A percentile compares a stretch with the other conserved stretches of the same genome.
Evolutionary conservation across 2,113 vertebrate genomes (phyloP).

Genomic region (Lycaon pictus): DNA sequence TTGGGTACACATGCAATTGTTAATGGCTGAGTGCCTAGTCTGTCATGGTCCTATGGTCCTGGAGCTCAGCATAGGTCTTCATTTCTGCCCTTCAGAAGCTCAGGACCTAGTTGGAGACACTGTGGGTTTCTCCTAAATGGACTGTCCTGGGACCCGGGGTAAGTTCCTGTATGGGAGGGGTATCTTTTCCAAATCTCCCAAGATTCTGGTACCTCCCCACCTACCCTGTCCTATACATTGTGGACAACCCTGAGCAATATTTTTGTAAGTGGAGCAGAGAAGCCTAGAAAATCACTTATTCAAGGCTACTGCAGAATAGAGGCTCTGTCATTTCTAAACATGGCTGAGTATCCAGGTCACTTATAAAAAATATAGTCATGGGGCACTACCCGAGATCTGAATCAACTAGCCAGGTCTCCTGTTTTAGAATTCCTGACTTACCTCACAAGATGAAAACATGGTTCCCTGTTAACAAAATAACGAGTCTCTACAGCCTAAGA

Average conservation of each 20-base stretch:
- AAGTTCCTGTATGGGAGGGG: background rate
- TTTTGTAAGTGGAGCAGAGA: background rate
- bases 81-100: background rate
- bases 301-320: background rate
- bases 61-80: background rate
- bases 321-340: background rate
- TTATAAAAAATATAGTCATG: background rate
- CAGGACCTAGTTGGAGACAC: background rate
- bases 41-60: background rate
- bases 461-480: background rate
- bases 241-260: background rate
- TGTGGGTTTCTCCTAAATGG: background rate
- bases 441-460: background rate
- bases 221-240: background rate
- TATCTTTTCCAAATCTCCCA: background rate
- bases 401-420: background rate
- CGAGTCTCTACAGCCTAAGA: background rate
- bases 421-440: background rate
- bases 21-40: background rate
- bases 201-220: background rate
- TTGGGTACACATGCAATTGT: accelerated
- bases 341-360: background rate
- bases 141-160: background rate
- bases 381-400: background rate
- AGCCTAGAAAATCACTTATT: background rate